Percentiles rank a stretch among this genome's conserved stretches.
Evolutionary conservation across 92 coral and sea anemone genomes (phyloP).

Genomic region (Desmophyllum pertusum): DNA sequence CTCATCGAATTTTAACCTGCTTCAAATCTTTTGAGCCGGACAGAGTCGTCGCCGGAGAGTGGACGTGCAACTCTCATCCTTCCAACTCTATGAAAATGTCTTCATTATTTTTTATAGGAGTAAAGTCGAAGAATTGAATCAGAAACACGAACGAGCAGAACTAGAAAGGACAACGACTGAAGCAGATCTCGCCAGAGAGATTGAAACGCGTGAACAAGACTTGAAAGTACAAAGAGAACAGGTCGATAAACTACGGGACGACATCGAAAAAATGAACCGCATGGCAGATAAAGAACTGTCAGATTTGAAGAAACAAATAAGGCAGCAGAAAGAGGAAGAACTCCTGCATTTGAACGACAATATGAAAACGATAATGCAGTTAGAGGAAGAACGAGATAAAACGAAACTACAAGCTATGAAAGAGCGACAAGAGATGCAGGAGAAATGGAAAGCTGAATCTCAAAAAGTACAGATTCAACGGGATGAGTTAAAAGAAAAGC

Average conservation of each 20-base stretch:
- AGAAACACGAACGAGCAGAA: conserved; percentile 87
- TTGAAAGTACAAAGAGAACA: conserved; percentile 74
- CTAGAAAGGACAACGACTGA: conserved; percentile 69
- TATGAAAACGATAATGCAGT: conserved; percentile 76
- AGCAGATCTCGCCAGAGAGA: conserved; percentile 79
- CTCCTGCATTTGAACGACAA: conserved; percentile 73
- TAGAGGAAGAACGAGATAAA: conserved; percentile 79
- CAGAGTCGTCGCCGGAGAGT: too few species aligned
- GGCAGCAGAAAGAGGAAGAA: conserved; percentile 86
- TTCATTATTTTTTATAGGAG: conserved; percentile 53
- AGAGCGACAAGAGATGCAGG: conserved; percentile 69
- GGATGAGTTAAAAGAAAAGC: conserved; percentile 62
- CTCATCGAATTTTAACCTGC: too few species aligned
- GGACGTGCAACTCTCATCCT: too few species aligned
- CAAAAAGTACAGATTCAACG: conserved; percentile 67
- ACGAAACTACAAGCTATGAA: conserved; percentile 65
- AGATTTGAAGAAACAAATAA: conserved; percentile 71
- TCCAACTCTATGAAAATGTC: too few species aligned
- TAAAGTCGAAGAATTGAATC: conserved; percentile 79
- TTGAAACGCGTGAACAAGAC: conserved; percentile 76
- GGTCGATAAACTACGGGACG: conserved; percentile 78
- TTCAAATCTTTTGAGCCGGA: too few species aligned
- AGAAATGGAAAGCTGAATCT: conserved; percentile 82
- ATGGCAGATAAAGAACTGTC: conserved; percentile 83
- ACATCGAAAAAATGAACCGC: conserved; percentile 72